Conservation (phyloP, 2,797 vertebrate species). For the Sebastes trivittatus region DNA sequence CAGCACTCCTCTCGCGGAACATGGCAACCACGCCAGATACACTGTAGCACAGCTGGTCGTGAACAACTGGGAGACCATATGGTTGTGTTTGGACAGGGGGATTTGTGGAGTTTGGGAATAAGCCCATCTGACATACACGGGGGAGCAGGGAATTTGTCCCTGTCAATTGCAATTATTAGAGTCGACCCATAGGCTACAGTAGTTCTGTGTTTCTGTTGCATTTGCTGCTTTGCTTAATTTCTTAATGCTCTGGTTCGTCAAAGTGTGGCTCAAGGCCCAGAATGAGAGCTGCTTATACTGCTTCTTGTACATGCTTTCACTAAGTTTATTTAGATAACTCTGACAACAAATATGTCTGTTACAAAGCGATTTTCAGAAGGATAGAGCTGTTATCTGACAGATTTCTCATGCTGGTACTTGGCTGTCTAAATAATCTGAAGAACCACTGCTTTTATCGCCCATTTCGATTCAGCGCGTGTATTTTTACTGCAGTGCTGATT, state of each 20-base stretch:
- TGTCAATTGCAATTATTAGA: slow-evolving; percentile 78
- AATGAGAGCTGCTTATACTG: slow-evolving; percentile 28
- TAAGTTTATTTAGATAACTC: slow-evolving; percentile 28
- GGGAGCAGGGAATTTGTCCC: slow-evolving; percentile 73
- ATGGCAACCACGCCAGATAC: slow-evolving; percentile 54
- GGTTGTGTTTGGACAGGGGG: slow-evolving; percentile 82
- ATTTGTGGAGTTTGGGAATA: slow-evolving; percentile 81
- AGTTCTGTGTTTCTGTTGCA: slow-evolving; percentile 45
- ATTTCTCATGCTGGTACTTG: slow-evolving; percentile 16
- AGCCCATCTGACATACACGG: slow-evolving; percentile 74
- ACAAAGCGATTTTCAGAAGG: slow-evolving; percentile 12
- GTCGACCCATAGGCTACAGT: slow-evolving; percentile 44
- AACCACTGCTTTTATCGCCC: slow-evolving; percentile 44
- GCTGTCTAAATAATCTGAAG: slow-evolving; percentile 27
- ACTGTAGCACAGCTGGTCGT: slow-evolving; percentile 76
- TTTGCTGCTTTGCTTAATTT: slow-evolving; percentile 44
- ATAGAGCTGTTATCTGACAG: slow-evolving; percentile 18
- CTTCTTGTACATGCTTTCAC: slow-evolving; percentile 20
- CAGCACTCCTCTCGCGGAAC: slow-evolving; percentile 15
- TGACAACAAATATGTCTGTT: slow-evolving; percentile 30
- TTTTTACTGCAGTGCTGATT: slow-evolving; percentile 42
- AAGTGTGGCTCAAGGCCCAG: slow-evolving; percentile 42
- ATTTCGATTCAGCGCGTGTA: slow-evolving; percentile 35
- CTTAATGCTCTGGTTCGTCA: slow-evolving; percentile 60
- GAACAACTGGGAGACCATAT: slow-evolving; percentile 82